Conservation (phyloP, 2,888 invertebrate species). For the Capitulum mitella region DNA sequence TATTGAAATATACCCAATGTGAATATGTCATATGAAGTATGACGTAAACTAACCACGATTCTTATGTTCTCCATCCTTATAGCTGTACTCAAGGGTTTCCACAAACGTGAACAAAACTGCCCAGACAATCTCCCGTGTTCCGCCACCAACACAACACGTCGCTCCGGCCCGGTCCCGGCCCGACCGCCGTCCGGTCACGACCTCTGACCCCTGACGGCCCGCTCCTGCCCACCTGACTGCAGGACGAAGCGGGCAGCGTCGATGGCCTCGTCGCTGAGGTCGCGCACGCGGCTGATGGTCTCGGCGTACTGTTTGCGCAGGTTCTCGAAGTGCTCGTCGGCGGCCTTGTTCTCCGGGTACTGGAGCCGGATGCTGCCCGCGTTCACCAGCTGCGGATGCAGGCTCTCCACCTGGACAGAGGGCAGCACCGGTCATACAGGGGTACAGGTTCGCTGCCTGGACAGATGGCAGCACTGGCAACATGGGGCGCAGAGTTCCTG, state of each 20-base stretch:
- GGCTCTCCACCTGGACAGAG: slow-evolving; percentile 65
- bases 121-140: too few species aligned
- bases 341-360: slow-evolving; percentile 56
- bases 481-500: too few species aligned
- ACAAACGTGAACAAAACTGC: too few species aligned
- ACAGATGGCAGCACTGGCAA: too few species aligned
- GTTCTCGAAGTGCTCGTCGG: slow-evolving; percentile 95
- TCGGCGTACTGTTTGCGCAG: slow-evolving; percentile 87
- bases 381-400: slow-evolving; percentile 90
- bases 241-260: slow-evolving; percentile 89
- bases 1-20: too few species aligned
- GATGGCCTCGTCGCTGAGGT: slow-evolving; percentile 93
- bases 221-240: slow-evolving; percentile 31
- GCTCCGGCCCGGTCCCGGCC: too few species aligned
- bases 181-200: too few species aligned
- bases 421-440: slow-evolving; percentile 52
- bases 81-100: too few species aligned
- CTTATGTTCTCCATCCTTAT: too few species aligned
- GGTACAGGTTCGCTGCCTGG: slow-evolving; percentile 45
- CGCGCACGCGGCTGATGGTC: slow-evolving; percentile 75
- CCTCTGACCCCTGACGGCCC: not conserved
- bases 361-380: slow-evolving; percentile 57
- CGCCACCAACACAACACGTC: too few species aligned
- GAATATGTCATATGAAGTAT: too few species aligned
- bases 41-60: too few species aligned